Percentiles rank a stretch among this genome's conserved stretches.
Evolutionary conservation across 2,113 vertebrate species (phyloP).

Genomic region (Nothoprocta perdicaria): DNA sequence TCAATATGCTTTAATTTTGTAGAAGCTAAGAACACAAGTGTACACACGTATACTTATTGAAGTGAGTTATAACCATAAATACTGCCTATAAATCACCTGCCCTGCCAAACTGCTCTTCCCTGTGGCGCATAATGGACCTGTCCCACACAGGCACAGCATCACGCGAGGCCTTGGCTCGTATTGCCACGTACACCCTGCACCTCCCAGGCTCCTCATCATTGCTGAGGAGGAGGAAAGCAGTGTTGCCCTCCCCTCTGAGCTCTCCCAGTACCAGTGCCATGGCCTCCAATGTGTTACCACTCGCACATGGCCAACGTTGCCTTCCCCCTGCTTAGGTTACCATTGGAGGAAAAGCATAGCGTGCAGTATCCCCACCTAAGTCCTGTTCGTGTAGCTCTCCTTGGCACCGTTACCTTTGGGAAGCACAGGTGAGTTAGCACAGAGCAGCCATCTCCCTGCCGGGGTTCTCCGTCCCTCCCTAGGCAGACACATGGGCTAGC

Average conservation of each 20-base stretch:
- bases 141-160: too few species aligned
- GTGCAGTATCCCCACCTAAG: rapidly evolving
- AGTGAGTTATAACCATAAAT: background rate
- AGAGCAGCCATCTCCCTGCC: rapidly evolving
- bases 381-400: background rate
- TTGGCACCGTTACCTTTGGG: rapidly evolving
- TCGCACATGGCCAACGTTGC: background rate
- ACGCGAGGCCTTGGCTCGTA: background rate
- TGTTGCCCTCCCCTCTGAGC: background rate
- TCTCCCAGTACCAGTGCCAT: background rate
- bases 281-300: too few species aligned
- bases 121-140: too few species aligned
- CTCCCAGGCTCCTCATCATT: background rate
- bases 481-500: background rate
- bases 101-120: background rate
- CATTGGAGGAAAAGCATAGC: background rate
- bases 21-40: background rate
- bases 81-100: background rate
- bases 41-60: background rate
- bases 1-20: background rate
- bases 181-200: background rate
- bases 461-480: background rate
- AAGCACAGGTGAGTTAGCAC: background rate
- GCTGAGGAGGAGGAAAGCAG: background rate
- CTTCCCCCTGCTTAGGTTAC: background rate